Base-by-base conservation (phyloP, 2,113 vertebrate genomes). In the Cromileptes altivelis region DNA sequence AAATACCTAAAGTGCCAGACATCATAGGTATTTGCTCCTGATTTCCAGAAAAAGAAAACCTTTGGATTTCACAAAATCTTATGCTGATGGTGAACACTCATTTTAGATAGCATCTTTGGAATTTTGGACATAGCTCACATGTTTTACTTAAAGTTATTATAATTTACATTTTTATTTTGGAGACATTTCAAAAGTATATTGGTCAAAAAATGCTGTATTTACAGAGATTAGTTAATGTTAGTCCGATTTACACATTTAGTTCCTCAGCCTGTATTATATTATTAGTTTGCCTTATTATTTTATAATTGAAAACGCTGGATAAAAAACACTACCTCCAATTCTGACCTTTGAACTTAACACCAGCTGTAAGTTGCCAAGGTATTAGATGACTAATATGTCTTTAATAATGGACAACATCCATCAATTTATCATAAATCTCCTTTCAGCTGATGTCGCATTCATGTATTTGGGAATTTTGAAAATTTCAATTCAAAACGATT, bases 401-500 rank as follows among this genome's bases (percentile, higher is more conserved):
- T 78, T 45, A 70, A 45, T 63, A 47, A 70, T 75, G 19, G 8
- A 61, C 30, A 33, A 56, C 11, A 49, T 56, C 30, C 25, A 61
- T 60, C 33, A 52, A 17, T 75, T 64, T 52, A 21, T 18, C 64
- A 82, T 49, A 42, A 57, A 71, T 70, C 52, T 25, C 2, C 0
- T 13, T 30, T 30, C 27, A 70, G 73, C 9, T 6, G 4, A 21
- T 60, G 70, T 42, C 63, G 56, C 78, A 57, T 87, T 87, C n/a
- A 10, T 0, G 0, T 1, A 0, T 0, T 3, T 55, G 15, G 78
- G 50, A 75, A 63, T 49, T 50, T 2, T 14, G 0, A 6, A 0
- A 0, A 1, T 23, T 61, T 27, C 0, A 6, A 1, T 27, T 6
- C 4, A 11, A 40, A 18, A 53, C 4, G 23, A 27, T 63, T 6